Percentiles rank a stretch among this genome's conserved stretches.
phyloP scores from a whole-genome alignment of 2,888 invertebrate species.

The Erynnis tages region DNA sequence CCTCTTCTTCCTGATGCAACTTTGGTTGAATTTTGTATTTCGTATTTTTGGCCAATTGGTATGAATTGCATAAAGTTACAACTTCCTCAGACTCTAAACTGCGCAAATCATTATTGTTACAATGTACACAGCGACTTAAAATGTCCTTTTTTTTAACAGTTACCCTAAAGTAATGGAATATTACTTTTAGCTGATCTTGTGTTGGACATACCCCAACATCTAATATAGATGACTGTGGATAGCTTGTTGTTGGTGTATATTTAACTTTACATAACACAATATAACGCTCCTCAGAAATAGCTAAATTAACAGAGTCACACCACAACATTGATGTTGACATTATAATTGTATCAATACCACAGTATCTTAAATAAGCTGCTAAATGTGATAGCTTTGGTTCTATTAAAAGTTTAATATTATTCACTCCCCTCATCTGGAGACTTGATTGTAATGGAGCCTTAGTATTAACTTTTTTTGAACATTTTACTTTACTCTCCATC shows the following conservation, averaged over 20 bases:
- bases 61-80: slow-evolving; percentile 49
- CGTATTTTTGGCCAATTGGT: slow-evolving; percentile 38
- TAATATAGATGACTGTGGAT: slow-evolving; percentile 75
- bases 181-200: slow-evolving; percentile 84
- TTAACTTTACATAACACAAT: slow-evolving; percentile 62
- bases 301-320: slow-evolving; percentile 66
- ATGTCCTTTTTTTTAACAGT: slow-evolving; percentile 83
- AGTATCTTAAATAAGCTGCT: slow-evolving; percentile 62
- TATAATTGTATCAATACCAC: slow-evolving; percentile 84
- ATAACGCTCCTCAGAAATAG: slow-evolving; percentile 60
- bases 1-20: slow-evolving; percentile 45
- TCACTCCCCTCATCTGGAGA: slow-evolving; percentile 42
- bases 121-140: slow-evolving; percentile 87
- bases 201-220: slow-evolving; percentile 77
- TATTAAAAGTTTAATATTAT: slow-evolving; percentile 58
- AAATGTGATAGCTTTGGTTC: slow-evolving; percentile 56
- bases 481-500: slow-evolving; percentile 76
- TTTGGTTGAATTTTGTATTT: too few species aligned
- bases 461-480: slow-evolving; percentile 60
- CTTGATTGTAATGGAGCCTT: slow-evolving; percentile 43
- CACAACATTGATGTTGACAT: slow-evolving; percentile 78
- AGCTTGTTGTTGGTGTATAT: slow-evolving; percentile 80
- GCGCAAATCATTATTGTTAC: slow-evolving; percentile 61
- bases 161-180: slow-evolving; percentile 85
- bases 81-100: slow-evolving; percentile 52